phyloP scores from a whole-genome alignment of 2,113 vertebrate species.

The Oncorhynchus mykiss region DNA sequence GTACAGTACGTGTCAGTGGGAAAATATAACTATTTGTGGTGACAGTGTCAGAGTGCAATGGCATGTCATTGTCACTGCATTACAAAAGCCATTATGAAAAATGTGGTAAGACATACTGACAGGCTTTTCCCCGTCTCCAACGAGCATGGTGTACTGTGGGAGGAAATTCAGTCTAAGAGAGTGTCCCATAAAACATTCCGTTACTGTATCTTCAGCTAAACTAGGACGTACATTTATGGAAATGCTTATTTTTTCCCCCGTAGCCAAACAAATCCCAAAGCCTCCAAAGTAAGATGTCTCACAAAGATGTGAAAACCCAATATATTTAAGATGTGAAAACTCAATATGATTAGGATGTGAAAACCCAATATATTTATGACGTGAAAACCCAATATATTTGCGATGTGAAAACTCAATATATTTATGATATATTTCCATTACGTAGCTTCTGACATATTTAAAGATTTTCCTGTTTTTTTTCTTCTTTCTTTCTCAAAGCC shows the following conservation, averaged over 20 bases:
- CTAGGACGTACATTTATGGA: slow-evolving; percentile 54
- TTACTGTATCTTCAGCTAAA: slow-evolving; percentile 54
- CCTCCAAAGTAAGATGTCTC: slow-evolving; percentile 23
- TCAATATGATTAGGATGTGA: too few relatives aligned
- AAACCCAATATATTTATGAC: too few relatives aligned
- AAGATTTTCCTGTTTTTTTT: background rate
- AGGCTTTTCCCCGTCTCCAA: background rate
- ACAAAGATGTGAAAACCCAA: background rate
- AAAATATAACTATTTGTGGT: slow-evolving; percentile 29
- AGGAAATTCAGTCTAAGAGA: slow-evolving; percentile 57
- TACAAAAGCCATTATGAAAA: slow-evolving; percentile 37
- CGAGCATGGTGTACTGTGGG: slow-evolving; percentile 31
- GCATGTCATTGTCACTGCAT: slow-evolving; percentile 16
- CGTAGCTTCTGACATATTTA: too few relatives aligned
- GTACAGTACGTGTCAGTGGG: background rate
- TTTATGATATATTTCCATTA: too few relatives aligned
- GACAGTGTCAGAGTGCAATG: slow-evolving; percentile 4
- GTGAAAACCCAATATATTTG: too few relatives aligned
- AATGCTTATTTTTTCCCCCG: slow-evolving; percentile 46
- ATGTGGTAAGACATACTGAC: slow-evolving; percentile 6
- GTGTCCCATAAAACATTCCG: slow-evolving; percentile 52
- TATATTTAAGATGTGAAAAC: slow-evolving; percentile 23
- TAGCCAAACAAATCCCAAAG: slow-evolving; percentile 35
- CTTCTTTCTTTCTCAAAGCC: slow-evolving; percentile 37
- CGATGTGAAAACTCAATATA: too few relatives aligned